Evolutionary conservation across 2,797 vertebrate species (phyloP).

Genomic region (Gymnopithys bicolor): DNA sequence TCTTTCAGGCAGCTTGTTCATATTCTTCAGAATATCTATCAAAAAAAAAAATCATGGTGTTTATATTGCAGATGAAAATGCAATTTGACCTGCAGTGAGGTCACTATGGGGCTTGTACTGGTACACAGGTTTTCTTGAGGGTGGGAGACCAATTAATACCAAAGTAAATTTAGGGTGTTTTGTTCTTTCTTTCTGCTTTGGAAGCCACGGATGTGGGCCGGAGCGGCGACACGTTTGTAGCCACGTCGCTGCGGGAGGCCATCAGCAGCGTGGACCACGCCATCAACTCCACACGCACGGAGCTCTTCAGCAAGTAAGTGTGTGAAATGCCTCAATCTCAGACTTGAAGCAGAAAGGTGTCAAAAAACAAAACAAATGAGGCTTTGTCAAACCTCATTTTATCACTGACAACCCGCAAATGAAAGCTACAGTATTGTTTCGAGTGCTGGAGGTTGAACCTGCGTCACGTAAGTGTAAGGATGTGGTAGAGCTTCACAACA

Average conservation of each 20-base stretch:
- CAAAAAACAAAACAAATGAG: background rate
- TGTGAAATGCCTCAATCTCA: accelerated
- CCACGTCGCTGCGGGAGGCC: conserved; percentile 73
- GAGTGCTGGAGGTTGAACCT: background rate
- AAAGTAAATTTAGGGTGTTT: background rate
- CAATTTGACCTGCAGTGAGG: background rate
- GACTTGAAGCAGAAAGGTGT: background rate
- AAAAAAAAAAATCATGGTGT: accelerated
- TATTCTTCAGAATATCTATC: background rate
- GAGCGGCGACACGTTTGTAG: conserved; percentile 72
- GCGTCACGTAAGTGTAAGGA: background rate
- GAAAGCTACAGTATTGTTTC: accelerated
- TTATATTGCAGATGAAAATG: accelerated
- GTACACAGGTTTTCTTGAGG: background rate
- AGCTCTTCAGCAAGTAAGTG: conserved; percentile 76
- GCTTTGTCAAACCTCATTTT: background rate
- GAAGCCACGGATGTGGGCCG: conserved; percentile 57
- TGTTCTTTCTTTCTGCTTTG: background rate
- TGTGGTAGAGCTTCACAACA: background rate
- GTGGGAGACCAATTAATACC: background rate
- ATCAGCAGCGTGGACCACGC: conserved; percentile 77
- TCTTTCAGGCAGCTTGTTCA: background rate
- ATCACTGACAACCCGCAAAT: accelerated
- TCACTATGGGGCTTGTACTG: accelerated
- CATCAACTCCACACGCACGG: conserved; percentile 73